Base-by-base conservation (phyloP, 1,140 invertebrate species). In the Telenomus remus region DNA sequence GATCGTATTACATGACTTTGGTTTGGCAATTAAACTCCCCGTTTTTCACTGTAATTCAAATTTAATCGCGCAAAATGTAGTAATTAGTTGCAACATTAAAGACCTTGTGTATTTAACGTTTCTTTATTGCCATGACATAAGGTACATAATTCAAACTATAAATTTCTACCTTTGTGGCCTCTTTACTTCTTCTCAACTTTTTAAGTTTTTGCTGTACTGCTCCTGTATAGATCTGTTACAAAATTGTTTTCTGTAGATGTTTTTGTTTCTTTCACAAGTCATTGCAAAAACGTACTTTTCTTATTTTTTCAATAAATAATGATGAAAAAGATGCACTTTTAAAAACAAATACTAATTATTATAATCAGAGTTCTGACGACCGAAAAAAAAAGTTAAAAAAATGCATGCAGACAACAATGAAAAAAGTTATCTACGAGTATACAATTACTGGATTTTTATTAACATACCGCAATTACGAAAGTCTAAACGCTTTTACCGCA, bases 81-180 rank as follows among this genome's bases (percentile, higher is more conserved):
- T 37, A 42, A 54, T 54, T 14, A 42, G 37, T 54, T 54, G 51
- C 51, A 54, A 54, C 51, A 54, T 54, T 54, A 42, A 54, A 54
- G 37, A 42, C 51, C 51, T 54, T 54, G 51, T 42, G 15, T 54
- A 15, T 14, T 54, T n/a, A 16, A 14, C 34, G 11, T 11, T 54
- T 39, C 19, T 54, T 39, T 19, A 54, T 10, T 11, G 51, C 15
- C 39, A 54, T 43, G 37, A 54, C 51, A 54, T 42, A 54, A 54
- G 51, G 9, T 37, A n/a, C 10, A 54, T 43, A 51, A 35, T 51
- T n/a, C 35, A 8, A 42, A 53, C 37, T 16, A 19, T 42, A 39
- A 53, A 53, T 53, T 42, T 7, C 16, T 53, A 11, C 50, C 14
- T 34, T 2, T 7, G 16, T 10, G 35, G 39, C 39, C 15, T n/a